Evolutionary conservation across 92 coral and sea anemone genomes (phyloP), one percentile per base, ranked within the genome.

Genomic region (Phenganax stokvisi): DNA sequence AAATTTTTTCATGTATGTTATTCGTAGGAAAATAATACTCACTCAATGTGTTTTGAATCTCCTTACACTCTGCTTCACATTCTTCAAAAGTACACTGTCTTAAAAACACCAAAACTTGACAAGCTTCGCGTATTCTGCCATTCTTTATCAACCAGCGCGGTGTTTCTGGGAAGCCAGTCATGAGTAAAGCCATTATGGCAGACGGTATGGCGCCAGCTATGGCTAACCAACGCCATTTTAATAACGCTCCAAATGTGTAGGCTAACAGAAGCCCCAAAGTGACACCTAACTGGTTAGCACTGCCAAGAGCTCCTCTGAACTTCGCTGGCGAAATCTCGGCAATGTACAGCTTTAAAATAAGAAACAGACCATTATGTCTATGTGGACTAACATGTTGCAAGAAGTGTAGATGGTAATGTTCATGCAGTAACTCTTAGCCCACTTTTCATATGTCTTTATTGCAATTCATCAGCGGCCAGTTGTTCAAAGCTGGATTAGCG

Each of bases 91-190:
- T 85, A 10, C 94, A 93, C 44, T 64, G 53, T 57, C 91, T 74
- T 15, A 93, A 82, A 90, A 92, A 89, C 10, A 28, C 66, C 84
- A 93, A 64, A 37, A 90, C 86, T 30, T 81, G 72, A 30, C 92
- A 27, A 13, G 97, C 98, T 51, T 91, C 93, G 56, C 77, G 74
- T 57, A 92, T 83, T 59, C 84, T 67, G 28, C 90, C 89, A 72
- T 89, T 91, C 31, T 87, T 86, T 11, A 93, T 78, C 8, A 80
- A 84, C 97, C 97, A 93, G 6, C 91, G 90, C 6, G 97, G 97
- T 51, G 97, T 91, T 73, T 93, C 97, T 70, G 97, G 97, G 87
- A 93, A 85, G 57, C 85, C 44, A 53, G 67, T 81, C 97, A 93
- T 93, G n/a, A 89, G 71, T 10, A 89, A 15, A 10, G 76, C 80